These are phyloP conservation scores for Dioctria rufipes DNA, from an alignment of 2,888 invertebrate genomes.

Conservation along the genomic window DNA sequence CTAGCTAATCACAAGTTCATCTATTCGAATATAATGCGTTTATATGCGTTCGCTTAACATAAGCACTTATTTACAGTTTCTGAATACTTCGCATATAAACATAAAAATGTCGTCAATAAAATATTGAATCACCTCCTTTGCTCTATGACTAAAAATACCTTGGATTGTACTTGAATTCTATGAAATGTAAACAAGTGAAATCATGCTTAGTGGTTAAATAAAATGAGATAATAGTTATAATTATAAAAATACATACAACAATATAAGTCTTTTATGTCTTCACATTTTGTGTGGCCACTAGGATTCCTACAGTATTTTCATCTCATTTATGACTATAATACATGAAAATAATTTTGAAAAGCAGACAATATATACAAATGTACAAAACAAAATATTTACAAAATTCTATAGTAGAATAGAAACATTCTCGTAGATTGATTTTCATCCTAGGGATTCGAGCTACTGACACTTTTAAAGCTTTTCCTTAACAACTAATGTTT, in stretches of 20 bases:
- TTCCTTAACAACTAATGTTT: conserved; percentile 26
- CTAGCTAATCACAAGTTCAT: conserved; percentile 37
- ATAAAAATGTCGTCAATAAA: not conserved
- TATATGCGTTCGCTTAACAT: conserved; percentile 28
- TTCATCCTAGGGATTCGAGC: conserved; percentile 13
- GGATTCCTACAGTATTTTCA: not conserved
- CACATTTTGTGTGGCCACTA: conserved; percentile 36
- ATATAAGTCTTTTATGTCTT: conserved; percentile 46
- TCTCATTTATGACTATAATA: conserved; percentile 22
- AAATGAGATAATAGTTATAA: conserved; percentile 14
- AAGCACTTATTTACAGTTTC: conserved; percentile 37
- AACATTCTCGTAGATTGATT: conserved; percentile 19
- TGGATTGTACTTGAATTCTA: not conserved
- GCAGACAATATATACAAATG: conserved; percentile 9
- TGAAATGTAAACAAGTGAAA: not conserved
- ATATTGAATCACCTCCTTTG: not conserved
- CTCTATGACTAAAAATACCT: conserved; percentile 15
- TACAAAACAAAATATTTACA: conserved; percentile 31
- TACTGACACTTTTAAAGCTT: conserved; percentile 53
- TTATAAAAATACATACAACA: conserved; percentile 46
- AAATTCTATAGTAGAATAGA: conserved; percentile 21
- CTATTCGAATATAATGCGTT: not conserved
- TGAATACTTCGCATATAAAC: not conserved
- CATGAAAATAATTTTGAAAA: conserved; percentile 23
- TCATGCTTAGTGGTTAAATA: not conserved